Base-by-base conservation (phyloP, 2,113 vertebrate species). In the Gadus macrocephalus region DNA sequence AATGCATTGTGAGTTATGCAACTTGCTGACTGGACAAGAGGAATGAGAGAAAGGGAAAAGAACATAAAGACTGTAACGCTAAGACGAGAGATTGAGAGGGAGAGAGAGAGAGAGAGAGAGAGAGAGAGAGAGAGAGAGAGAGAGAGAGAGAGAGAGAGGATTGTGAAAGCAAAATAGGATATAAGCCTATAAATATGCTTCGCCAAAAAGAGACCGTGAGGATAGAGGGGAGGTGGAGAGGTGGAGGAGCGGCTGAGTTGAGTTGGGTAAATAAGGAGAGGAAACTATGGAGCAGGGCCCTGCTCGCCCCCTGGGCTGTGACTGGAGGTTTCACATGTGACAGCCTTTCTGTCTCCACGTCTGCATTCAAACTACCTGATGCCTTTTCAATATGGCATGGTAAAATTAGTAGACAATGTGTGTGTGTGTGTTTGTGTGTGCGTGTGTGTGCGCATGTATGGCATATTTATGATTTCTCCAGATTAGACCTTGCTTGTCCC, bases 11-110 rank as follows among this genome's bases (percentile, higher is more conserved):
- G 81, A 85, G 79, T 83, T 85, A 87, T 69, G 75, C 81, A 88
- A 88, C 81, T 81, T 81, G 85, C 90, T 89, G 88, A 86, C 73
- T 90, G 87, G 86, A 87, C 89, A 85, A 76, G 76, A 66, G 69
- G 78, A 78, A 78, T 67, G 72, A 72, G 66, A 68, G 27, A 17
- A n/a, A 31, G 49, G 3, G 53, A 59, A 16, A 73, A 67, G 62
- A 27, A 66, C 42, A 49, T 49, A 49, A 49, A 49, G 6, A 49
- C 42, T 49, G 42, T 49, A 14, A 49, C 42, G 42, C 42, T 49
- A 49, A 49, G 42, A 49, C 4, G 42, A 49, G 42, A 49, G 12
- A 49, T 49, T 11, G 42, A 49, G 8, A 49, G 42, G 14, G 42
- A 72, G 67, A 78, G 79, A 82, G 84, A 79, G 80, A 73, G 79